phyloP scores from a whole-genome alignment of 2,113 vertebrate species.

The Physeter macrocephalus region DNA sequence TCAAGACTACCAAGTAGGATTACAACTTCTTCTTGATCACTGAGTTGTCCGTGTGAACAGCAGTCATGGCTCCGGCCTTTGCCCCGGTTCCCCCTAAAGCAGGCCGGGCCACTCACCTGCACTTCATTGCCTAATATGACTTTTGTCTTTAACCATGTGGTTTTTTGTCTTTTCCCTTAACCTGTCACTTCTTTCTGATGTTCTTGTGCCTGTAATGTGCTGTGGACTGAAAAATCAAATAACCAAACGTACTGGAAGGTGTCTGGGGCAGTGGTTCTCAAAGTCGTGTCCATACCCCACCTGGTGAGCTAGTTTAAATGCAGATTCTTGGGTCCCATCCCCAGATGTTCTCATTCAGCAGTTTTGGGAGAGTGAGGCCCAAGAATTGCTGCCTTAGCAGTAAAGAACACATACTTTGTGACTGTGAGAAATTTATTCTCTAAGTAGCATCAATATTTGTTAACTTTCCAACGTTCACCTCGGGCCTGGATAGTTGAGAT shows the following conservation, averaged over 20 bases:
- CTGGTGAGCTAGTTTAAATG: neutral
- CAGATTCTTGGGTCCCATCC: neutral
- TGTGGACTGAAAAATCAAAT: neutral
- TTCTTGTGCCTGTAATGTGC: neutral
- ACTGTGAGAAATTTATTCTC: neutral
- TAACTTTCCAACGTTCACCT: neutral
- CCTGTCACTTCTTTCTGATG: neutral
- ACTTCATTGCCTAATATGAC: fast-evolving
- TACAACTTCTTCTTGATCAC: neutral
- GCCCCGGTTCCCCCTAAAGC: neutral
- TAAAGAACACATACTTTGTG: neutral
- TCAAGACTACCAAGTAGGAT: neutral
- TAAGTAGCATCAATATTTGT: neutral
- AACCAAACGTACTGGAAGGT: neutral
- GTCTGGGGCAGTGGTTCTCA: neutral
- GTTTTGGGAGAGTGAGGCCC: neutral
- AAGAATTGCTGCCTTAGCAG: neutral
- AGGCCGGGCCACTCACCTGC: neutral
- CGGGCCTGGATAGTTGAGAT: neutral
- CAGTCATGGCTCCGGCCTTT: neutral
- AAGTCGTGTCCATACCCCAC: neutral
- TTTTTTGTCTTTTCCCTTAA: neutral
- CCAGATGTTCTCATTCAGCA: neutral
- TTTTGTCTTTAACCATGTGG: neutral
- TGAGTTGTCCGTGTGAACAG: fast-evolving